These are phyloP conservation scores for Ispidina lecontei DNA, from an alignment of 2,797 vertebrate genomes.

Conservation along the genomic window DNA sequence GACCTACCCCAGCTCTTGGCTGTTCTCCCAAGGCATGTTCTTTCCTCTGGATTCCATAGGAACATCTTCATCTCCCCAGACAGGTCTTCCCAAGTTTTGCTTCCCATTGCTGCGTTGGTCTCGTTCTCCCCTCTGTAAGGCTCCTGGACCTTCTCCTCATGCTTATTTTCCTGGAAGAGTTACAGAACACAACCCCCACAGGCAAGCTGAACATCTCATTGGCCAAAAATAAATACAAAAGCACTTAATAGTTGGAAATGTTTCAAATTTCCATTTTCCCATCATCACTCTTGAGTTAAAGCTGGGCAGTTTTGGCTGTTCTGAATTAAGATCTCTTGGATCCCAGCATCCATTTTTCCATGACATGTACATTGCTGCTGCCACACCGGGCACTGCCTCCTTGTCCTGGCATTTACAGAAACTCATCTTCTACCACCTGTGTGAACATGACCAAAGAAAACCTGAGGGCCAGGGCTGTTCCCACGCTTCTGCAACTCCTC, in stretches of 20 bases:
- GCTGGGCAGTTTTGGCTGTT: constrained; percentile 46
- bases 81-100: constrained; percentile 86
- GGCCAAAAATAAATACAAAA: constrained; percentile 72
- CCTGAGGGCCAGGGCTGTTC: background rate
- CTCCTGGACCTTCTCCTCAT: constrained; percentile 77
- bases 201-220: constrained; percentile 50
- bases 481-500: background rate
- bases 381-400: background rate
- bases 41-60: constrained; percentile 95
- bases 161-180: constrained; percentile 77
- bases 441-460: background rate
- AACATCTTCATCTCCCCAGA: constrained; percentile 87
- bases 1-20: constrained; percentile 96
- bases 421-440: background rate
- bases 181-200: constrained; percentile 67
- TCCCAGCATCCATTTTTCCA: constrained; percentile 40
- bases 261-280: constrained; percentile 75
- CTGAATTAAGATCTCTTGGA: background rate
- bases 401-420: background rate
- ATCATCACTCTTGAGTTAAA: constrained; percentile 61
- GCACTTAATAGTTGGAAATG: constrained; percentile 68
- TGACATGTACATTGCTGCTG: background rate
- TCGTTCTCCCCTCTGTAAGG: constrained; percentile 81
- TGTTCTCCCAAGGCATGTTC: constrained; percentile 93
- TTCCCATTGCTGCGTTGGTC: constrained; percentile 83